Base-by-base conservation (phyloP, 2,797 vertebrate genomes). In the Lepus oiostolus region DNA sequence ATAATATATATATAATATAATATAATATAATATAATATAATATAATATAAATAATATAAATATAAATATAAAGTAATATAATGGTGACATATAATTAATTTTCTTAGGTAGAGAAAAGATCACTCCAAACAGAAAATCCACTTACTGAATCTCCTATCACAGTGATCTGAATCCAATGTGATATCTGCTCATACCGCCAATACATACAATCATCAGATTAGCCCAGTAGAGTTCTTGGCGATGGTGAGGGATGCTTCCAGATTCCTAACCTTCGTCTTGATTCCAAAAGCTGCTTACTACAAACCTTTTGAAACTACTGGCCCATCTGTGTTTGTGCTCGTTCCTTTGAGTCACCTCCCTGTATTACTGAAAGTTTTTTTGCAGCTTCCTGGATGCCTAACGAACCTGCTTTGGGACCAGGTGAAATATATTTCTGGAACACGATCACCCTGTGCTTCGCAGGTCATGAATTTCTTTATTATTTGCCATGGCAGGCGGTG, bases 381-480 rank as follows among this genome's bases (percentile, higher is more conserved):
- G 28, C 38, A 89, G 62, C 35, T 92, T 94, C 35, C 50, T 95
- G n/a, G 86, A 77, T 92, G 77, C 32, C 72, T 92, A 95, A 96
- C 71, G 79, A 89, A 87, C 71, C 83, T 76, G 72, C 42, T 86
- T 87, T 47, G 71, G 76, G 71, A 72, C 52, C 80, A 88, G 70
- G 58, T 93, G 80, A 92, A 87, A 93, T 95, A 75, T 93, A 83
- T 95, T 96, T 93, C 85, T 82, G 68, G 72, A 90, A 90, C 50
- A 95, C 11, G 4, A 94, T 96, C 93, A 85, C 72, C 86, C 71
- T 75, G 42, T 70, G 89, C 35, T 65, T 91, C 82, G 26, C n/a
- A 88, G 75, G 89, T 93, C 90, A 70, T 88, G 88, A 71, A 87
- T 96, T 94, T 62, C 62, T 96, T 97, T 96, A 92, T 38, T 96